Evolutionary conservation across 2,113 vertebrate genomes (phyloP).

Genomic region (Neofelis nebulosa): DNA sequence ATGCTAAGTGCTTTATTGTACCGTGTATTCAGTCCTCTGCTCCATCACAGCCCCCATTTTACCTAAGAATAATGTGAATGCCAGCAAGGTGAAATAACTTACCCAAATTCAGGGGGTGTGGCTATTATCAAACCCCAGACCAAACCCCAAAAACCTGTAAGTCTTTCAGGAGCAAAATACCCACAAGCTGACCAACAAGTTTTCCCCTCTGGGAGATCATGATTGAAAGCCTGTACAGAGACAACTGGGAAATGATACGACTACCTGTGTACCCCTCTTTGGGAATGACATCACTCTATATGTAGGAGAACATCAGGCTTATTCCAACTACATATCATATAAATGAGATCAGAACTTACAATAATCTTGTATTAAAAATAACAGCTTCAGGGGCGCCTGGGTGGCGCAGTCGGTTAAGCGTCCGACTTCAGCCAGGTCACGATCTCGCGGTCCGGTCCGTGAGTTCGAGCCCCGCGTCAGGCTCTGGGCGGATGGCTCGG

Average conservation of each 20-base stretch:
- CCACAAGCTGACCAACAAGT: neutral
- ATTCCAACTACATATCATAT: neutral
- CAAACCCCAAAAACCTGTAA: neutral
- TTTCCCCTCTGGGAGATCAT: neutral
- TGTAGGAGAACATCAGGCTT: neutral
- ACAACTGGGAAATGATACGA: neutral
- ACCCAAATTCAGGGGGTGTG: neutral
- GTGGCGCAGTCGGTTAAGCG: too few relatives aligned
- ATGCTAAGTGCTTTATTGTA: neutral
- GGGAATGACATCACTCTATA: neutral
- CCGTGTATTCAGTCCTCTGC: neutral
- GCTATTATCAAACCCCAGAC: neutral
- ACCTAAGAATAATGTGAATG: neutral
- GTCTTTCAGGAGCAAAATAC: neutral
- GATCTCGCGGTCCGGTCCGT: too few relatives aligned
- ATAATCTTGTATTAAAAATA: neutral
- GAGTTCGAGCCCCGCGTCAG: too few relatives aligned
- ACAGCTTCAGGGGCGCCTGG: too few relatives aligned
- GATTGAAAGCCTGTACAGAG: neutral
- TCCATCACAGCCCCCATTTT: neutral
- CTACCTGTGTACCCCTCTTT: neutral
- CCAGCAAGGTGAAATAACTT: neutral
- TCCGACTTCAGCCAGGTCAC: too few relatives aligned
- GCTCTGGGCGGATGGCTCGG: too few relatives aligned
- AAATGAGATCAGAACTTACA: neutral